A percentile compares a stretch with the other conserved stretches of the same genome.
These are phyloP conservation scores for Clanis bilineata DNA, from an alignment of 2,888 invertebrate species.

Conservation along the genomic window DNA sequence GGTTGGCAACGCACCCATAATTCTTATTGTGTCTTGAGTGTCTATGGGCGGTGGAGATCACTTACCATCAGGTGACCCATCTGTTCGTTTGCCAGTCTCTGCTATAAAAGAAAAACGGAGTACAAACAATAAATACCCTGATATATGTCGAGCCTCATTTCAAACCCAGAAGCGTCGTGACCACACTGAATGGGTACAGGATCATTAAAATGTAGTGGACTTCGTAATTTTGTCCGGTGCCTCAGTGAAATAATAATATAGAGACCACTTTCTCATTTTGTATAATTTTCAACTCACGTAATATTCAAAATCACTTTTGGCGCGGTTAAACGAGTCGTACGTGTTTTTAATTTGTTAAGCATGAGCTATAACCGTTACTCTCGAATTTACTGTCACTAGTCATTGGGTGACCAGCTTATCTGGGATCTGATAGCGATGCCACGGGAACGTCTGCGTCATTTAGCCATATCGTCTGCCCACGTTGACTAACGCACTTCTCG, in stretches of 20 bases:
- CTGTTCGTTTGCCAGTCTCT: no score
- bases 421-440: not conserved
- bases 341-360: constrained; percentile 12
- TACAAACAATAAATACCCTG: no score
- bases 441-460: not conserved
- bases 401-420: not conserved
- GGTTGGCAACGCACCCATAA: no score
- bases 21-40: no score
- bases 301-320: constrained; percentile 16
- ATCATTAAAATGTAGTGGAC: constrained; percentile 8
- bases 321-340: constrained; percentile 12
- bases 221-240: not conserved
- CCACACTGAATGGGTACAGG: not conserved
- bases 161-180: not conserved
- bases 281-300: constrained; percentile 21
- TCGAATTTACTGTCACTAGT: not conserved
- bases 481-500: not conserved
- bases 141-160: not conserved
- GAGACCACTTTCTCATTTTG: constrained; percentile 18
- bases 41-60: no score
- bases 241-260: constrained; percentile 13
- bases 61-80: no score
- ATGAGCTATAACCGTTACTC: not conserved
- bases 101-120: no score
- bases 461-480: not conserved